Percentiles rank a stretch among this genome's conserved stretches.
phyloP scores from a whole-genome alignment of 2,113 vertebrate species.

The Cheirogaleus medius region DNA sequence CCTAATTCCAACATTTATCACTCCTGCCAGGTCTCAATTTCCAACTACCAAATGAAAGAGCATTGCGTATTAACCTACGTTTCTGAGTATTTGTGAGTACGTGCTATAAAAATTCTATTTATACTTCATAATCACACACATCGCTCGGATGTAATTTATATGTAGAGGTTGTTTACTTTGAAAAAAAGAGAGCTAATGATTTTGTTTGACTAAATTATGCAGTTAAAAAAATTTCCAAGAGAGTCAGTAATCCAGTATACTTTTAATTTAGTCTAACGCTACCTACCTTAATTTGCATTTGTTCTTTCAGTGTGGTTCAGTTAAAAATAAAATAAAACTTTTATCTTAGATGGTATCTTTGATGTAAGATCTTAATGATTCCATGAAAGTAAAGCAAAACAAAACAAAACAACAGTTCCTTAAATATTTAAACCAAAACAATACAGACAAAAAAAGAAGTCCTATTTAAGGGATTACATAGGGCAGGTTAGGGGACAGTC shows the following conservation, averaged over 20 bases:
- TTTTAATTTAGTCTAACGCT: slow-evolving; percentile 54
- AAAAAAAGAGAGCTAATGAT: slow-evolving; percentile 51
- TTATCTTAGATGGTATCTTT: slow-evolving; percentile 35
- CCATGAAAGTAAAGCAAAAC: background rate
- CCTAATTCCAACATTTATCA: background rate
- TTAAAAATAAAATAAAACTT: slow-evolving; percentile 49
- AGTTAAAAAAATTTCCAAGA: slow-evolving; percentile 47
- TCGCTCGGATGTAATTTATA: slow-evolving; percentile 45
- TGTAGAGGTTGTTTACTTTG: slow-evolving; percentile 25
- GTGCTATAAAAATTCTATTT: slow-evolving; percentile 37
- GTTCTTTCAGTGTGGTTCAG: slow-evolving; percentile 5
- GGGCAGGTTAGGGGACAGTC: background rate
- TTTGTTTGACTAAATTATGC: slow-evolving; percentile 53
- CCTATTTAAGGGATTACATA: background rate
- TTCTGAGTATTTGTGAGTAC: background rate
- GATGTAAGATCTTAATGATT: background rate
- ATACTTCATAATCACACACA: slow-evolving; percentile 49
- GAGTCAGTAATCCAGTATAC: slow-evolving; percentile 27
- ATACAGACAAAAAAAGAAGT: background rate
- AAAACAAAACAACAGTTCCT: background rate
- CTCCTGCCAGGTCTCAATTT: background rate
- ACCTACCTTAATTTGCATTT: slow-evolving; percentile 27
- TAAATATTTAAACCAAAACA: slow-evolving; percentile 28
- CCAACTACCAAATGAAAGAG: slow-evolving; percentile 53
- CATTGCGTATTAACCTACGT: background rate